Conservation (phyloP, 2,113 vertebrate genomes). For the Garra rufa region DNA sequence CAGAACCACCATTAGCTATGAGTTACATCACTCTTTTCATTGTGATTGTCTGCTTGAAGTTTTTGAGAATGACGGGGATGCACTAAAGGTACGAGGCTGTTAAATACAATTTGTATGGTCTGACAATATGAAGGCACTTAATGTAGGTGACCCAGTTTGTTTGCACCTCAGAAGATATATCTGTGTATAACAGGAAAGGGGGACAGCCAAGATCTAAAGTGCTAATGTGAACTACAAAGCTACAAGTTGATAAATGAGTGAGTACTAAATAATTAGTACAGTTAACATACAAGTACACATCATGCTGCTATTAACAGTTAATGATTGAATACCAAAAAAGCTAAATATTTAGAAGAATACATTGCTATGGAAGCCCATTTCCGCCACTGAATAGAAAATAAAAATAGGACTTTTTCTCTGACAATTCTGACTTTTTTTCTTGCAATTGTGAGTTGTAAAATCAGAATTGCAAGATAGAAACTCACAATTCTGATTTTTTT, state of each 20-base stretch:
- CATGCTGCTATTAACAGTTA: neutral
- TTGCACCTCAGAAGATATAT: conserved; percentile 42
- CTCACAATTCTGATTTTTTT: too few relatives aligned
- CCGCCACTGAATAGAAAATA: too few relatives aligned
- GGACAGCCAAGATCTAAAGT: conserved; percentile 30
- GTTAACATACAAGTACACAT: neutral
- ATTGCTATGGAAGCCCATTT: neutral
- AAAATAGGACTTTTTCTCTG: too few relatives aligned
- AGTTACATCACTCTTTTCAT: neutral
- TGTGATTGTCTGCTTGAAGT: neutral
- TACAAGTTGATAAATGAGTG: conserved; percentile 9
- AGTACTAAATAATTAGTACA: neutral
- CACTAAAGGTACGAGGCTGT: neutral
- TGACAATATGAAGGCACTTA: conserved; percentile 10
- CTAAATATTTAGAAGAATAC: neutral
- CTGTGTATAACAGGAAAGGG: conserved; percentile 38
- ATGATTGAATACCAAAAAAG: neutral
- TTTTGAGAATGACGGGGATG: neutral
- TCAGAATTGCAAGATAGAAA: too few relatives aligned
- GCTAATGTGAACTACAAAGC: conserved; percentile 36
- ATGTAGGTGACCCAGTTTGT: conserved; percentile 61
- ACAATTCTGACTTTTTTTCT: too few relatives aligned
- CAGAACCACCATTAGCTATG: neutral
- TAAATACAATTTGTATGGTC: conserved; percentile 39
- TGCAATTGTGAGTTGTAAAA: too few relatives aligned